These are phyloP conservation scores for Leucozona laternaria DNA, from an alignment of 2,888 invertebrate species.

Conservation along the genomic window DNA sequence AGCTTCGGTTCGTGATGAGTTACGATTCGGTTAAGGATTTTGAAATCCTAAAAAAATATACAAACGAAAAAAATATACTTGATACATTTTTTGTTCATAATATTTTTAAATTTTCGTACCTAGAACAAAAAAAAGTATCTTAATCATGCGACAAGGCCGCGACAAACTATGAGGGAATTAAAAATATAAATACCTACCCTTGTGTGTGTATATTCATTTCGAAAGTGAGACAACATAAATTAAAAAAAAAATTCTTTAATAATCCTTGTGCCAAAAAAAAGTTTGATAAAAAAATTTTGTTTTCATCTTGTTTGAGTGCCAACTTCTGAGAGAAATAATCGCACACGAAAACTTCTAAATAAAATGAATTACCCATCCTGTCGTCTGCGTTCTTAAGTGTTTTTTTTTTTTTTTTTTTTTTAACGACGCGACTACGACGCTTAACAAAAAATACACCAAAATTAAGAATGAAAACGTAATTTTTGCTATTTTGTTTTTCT, in stretches of 20 bases:
- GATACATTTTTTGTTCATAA: neutral
- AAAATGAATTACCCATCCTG: constrained; percentile 64
- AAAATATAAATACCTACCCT: constrained; percentile 44
- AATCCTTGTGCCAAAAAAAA: constrained; percentile 72
- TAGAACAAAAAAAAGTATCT: constrained; percentile 36
- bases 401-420: constrained; percentile 25
- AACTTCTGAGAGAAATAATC: constrained; percentile 54
- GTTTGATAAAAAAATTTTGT: constrained; percentile 18
- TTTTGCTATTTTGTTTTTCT: constrained; percentile 20
- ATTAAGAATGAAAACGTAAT: constrained; percentile 26
- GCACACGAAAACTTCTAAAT: constrained; percentile 57
- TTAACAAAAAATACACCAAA: neutral
- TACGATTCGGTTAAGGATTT: neutral
- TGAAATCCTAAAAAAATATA: neutral
- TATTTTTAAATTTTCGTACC: neutral
- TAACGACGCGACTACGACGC: constrained; percentile 20
- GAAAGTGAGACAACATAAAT: constrained; percentile 60
- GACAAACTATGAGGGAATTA: constrained; percentile 35
- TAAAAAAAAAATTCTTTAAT: constrained; percentile 49
- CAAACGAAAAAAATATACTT: neutral
- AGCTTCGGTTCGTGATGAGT: neutral
- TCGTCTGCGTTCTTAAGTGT: constrained; percentile 67
- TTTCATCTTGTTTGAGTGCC: constrained; percentile 64
- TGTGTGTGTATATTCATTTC: constrained; percentile 41
- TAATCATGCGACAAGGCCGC: constrained; percentile 64